Conservation (phyloP, 2,888 invertebrate species). For the Scaptomyza parva region DNA sequence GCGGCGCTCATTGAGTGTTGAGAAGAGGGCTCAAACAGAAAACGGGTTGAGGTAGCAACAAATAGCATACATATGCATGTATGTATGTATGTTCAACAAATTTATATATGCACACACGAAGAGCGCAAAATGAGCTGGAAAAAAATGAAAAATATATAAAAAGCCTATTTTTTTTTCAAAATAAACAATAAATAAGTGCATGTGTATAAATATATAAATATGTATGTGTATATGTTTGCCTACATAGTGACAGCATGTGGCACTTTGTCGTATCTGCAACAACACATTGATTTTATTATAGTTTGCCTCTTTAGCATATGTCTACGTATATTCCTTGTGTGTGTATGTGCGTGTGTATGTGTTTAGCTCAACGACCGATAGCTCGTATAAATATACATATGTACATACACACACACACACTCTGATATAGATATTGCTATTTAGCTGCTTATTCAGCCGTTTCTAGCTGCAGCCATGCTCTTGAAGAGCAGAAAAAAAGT, state of each 20-base stretch:
- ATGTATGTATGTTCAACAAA: conserved; percentile 1
- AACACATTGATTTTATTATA: conserved; percentile 55
- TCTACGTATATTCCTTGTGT: not conserved
- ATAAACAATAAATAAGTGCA: conserved; percentile 63
- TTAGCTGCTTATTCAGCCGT: conserved; percentile 36
- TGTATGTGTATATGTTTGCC: not conserved
- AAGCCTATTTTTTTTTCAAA: conserved; percentile 65
- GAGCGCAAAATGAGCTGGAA: conserved; percentile 8
- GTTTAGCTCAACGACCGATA: conserved; percentile 59
- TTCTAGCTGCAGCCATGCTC: conserved; percentile 51
- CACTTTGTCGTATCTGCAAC: conserved; percentile 54
- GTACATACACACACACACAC: not conserved
- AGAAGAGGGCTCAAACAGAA: conserved; percentile 15
- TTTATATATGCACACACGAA: conserved; percentile 5
- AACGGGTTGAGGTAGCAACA: conserved; percentile 40
- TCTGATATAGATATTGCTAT: conserved; percentile 15
- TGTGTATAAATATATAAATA: not conserved
- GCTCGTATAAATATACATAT: conserved; percentile 4
- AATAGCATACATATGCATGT: conserved; percentile 8
- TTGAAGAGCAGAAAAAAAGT: conserved; percentile 50
- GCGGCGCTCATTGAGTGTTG: conserved; percentile 4
- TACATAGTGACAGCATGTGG: conserved; percentile 43
- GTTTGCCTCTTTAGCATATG: conserved; percentile 18
- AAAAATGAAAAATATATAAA: conserved; percentile 41
- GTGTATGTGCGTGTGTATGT: conserved; percentile 10